phyloP scores from a whole-genome alignment of 2,113 vertebrate genomes.

The Lophius piscatorius region DNA sequence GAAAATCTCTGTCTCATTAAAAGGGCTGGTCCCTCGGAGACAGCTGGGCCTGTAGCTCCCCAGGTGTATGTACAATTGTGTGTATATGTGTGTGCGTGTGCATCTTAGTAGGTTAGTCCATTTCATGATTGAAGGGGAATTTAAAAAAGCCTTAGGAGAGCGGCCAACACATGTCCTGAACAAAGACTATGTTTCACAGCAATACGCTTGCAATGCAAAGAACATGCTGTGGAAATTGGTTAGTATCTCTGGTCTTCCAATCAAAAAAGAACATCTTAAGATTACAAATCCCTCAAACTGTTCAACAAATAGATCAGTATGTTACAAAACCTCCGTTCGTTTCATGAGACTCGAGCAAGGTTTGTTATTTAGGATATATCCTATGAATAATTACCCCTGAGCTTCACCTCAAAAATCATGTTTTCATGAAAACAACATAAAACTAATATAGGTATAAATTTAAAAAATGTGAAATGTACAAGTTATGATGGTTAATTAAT shows the following conservation, averaged over 20 bases:
- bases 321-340: no score
- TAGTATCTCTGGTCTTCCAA: constrained; percentile 2
- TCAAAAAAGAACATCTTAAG: neutral
- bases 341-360: no score
- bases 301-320: no score
- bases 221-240: constrained; percentile 10
- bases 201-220: constrained; percentile 19
- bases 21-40: constrained; percentile 72
- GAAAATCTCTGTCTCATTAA: constrained; percentile 85
- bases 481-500: no score
- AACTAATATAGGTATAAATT: no score
- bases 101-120: constrained; percentile 36
- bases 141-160: constrained; percentile 17
- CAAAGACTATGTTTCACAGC: constrained; percentile 28
- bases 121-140: constrained; percentile 35
- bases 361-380: no score
- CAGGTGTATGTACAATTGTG: constrained; percentile 29
- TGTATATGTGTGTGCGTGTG: constrained; percentile 5
- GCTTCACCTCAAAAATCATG: no score
- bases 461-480: no score
- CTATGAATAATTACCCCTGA: no score
- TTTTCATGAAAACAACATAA: no score
- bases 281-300: no score
- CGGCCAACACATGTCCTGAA: constrained; percentile 22
- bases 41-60: constrained; percentile 73